Base-by-base conservation (phyloP, 2,888 invertebrate species). In the Watsonalla cultraria region DNA sequence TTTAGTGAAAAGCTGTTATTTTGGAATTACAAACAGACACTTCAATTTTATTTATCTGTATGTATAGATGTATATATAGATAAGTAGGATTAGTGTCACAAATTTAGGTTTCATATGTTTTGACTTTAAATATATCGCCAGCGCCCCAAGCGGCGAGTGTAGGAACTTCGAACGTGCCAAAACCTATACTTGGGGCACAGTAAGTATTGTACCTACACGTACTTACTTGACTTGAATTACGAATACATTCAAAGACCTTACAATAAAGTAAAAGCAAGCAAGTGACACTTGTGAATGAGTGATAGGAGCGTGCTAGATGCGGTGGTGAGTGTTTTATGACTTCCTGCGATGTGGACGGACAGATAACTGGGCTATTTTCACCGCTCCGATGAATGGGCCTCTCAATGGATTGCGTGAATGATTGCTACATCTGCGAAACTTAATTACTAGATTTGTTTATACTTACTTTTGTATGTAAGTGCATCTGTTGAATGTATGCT, bases 271-370 rank as follows among this genome's bases (percentile, higher is more conserved):
- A 74, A 67, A 61, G 49, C 64, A 60, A 74, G 74, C 76, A 37
- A 37, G 24, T 73, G 81, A 75, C 77, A 76, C 58, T 67, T 64
- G 71, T 66, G 76, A 76, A 70, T 70, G 76, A 77, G 74, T 78
- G 85, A 86, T 84, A 78, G 78, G 75, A 65, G 61, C 65, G 58
- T 54, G 54, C 42, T 42, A 42, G 42, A 42, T 42, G 42, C 11
- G 11, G 60, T 57, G 68, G 56, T 72, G 86, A 87, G 75, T 87
- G 82, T 53, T 89, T 89, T 89, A 89, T 83, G 78, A 77, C 87
- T 89, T 89, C 89, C 88, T 85, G 67, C 68, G 45, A 56, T 70
- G 70, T 68, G 60, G 63, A 66, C 72, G 61, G 69, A 70, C 74
- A 80, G 86, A 86, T 86, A 82, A 76, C 72, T 68, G 65, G 45